Base-by-base conservation (phyloP, 2,113 vertebrate genomes). In the Argyrosomus japonicus region DNA sequence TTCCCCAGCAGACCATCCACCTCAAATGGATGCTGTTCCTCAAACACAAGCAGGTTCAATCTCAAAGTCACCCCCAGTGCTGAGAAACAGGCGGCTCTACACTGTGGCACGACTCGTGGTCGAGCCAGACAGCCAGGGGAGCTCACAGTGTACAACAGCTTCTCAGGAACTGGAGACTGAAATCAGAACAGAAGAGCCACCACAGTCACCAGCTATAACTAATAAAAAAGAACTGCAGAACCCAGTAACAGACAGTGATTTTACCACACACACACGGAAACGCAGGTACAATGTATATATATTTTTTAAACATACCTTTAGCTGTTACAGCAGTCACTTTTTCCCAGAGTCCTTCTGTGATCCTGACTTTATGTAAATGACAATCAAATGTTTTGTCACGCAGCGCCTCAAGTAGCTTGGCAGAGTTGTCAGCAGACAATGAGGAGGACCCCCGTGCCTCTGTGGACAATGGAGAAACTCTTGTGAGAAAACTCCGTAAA, bases 21-120 rank as follows among this genome's bases (percentile, higher is more conserved):
- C 67, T 61, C 80, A 79, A 27, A 88, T n/a, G 1, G 68, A 85
- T 12, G 32, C 43, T 21, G 45, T 2, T n/a, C 32, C 58, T 23
- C 62, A 77, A 50, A 72, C 60, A 17, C 40, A 64, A 7, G 23
- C 50, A 27, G 40, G 40, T 53, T 87, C 62, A 0, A 32, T 56
- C 14, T 70, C 86, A 29, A 69, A 79, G 23, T 45, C 29, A 0
- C 9, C 32, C 0, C 1, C 32, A 8, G 40, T 18, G 18, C 9
- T 0, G 18, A 71, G 18, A 56, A 75, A 68, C 17, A 15, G 19
- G 65, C 47, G 64, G 87, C 89, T 43, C 87, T 96, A 81, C 84
- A 93, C 96, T 68, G 67, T 96, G n/a, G 84, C 95, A 58, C 92
- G 85, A 82, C 86, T 98, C 76, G 82, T 98, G 69, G 57, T 94